Evolutionary conservation across 2,797 vertebrate genomes (phyloP).

Genomic region (Hypotaenidia okinawae): DNA sequence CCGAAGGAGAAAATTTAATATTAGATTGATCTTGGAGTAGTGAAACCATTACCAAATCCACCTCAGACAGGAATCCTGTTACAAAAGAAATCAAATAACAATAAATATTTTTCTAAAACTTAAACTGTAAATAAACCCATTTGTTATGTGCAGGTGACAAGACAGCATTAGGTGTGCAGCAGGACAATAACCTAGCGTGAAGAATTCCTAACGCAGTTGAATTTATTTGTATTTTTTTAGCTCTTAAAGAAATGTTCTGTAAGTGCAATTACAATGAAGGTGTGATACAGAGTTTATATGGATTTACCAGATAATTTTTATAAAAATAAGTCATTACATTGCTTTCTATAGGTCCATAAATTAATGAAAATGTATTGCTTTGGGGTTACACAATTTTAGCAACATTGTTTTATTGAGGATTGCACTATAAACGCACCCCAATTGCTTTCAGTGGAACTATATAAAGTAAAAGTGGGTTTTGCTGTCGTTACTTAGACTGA

Average conservation of each 20-base stretch:
- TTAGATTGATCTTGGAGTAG: constrained; percentile 77
- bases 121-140: neutral
- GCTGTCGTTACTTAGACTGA: neutral
- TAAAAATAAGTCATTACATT: neutral
- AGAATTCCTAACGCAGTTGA: neutral
- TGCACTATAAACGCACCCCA: neutral
- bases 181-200: neutral
- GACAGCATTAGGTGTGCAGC: neutral
- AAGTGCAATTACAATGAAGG: neutral
- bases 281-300: neutral
- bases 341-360: neutral
- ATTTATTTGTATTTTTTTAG: neutral
- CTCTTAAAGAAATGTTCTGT: neutral
- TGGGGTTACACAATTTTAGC: neutral
- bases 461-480: neutral
- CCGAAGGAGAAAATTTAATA: constrained; percentile 73
- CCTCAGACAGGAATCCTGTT: constrained; percentile 63
- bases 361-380: neutral
- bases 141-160: neutral
- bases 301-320: neutral
- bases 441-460: neutral
- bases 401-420: neutral
- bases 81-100: constrained; percentile 16
- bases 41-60: constrained; percentile 77
- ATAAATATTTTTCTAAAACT: neutral